Conservation (phyloP, 2,888 invertebrate genomes). For the Saturnia japonica region DNA sequence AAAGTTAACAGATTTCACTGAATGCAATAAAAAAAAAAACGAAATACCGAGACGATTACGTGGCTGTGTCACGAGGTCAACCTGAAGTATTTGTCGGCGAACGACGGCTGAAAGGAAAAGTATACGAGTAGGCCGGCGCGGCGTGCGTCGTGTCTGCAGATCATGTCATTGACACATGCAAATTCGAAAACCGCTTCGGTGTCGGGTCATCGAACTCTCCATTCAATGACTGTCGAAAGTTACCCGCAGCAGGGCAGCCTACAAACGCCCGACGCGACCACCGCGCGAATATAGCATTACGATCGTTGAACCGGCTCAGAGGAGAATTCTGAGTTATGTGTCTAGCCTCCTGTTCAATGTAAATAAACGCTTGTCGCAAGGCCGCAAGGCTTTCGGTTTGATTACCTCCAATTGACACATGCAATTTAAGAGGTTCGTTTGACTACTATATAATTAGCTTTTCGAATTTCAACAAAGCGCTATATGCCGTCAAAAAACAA, state of each 20-base stretch:
- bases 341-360: conserved; percentile 49
- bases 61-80: conserved; percentile 71
- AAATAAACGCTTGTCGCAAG: conserved; percentile 45
- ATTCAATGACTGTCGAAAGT: conserved; percentile 81
- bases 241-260: conserved; percentile 60
- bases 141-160: conserved; percentile 54
- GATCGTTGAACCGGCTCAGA: conserved; percentile 46
- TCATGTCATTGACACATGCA: conserved; percentile 81
- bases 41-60: conserved; percentile 35
- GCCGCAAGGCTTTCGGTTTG: conserved; percentile 51
- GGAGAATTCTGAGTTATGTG: conserved; percentile 56
- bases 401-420: conserved; percentile 48
- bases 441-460: conserved; percentile 76
- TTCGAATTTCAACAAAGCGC: conserved; percentile 72
- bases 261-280: conserved; percentile 44
- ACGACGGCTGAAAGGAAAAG: conserved; percentile 76
- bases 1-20: conserved; percentile 45
- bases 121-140: conserved; percentile 52
- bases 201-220: conserved; percentile 73
- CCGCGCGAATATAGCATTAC: conserved; percentile 60
- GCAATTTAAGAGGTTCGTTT: conserved; percentile 66
- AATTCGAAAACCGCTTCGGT: conserved; percentile 71
- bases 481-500: conserved; percentile 69
- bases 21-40: conserved; percentile 33
- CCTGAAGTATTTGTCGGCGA: conserved; percentile 66